A percentile compares a stretch with the other conserved stretches of the same genome.
These are phyloP conservation scores for Okamejei kenojei DNA, from an alignment of 2,797 vertebrate genomes.

Conservation along the genomic window DNA sequence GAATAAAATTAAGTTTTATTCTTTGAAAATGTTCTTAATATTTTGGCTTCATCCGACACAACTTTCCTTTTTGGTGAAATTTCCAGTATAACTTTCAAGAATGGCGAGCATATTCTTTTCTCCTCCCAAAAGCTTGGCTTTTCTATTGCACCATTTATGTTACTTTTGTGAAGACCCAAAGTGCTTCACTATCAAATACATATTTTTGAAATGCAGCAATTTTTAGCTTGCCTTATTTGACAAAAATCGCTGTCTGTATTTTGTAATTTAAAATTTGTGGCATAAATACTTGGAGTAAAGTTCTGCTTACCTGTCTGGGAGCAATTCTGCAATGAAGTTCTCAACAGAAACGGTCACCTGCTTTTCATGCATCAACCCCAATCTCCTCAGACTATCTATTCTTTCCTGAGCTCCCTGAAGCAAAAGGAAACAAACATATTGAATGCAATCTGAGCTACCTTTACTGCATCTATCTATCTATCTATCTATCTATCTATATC, in stretches of 20 bases:
- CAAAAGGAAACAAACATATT: constrained; percentile 39
- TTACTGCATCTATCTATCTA: no score
- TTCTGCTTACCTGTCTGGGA: constrained; percentile 82
- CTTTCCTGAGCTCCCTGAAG: constrained; percentile 87
- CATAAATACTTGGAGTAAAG: not conserved
- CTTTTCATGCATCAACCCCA: constrained; percentile 83
- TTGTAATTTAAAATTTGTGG: not conserved
- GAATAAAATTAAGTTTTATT: not conserved
- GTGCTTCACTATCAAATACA: no score
- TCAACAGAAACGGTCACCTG: constrained; percentile 87
- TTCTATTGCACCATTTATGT: no score
- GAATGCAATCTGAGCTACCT: not conserved
- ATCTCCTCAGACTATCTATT: constrained; percentile 77
- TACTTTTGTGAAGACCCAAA: no score
- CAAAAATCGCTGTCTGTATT: not conserved
- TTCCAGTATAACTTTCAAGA: not conserved
- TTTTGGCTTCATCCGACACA: not conserved
- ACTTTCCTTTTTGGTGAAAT: not conserved
- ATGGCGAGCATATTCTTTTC: not conserved
- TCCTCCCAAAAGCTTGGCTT: no score
- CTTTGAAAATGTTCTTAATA: not conserved
- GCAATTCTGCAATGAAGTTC: constrained; percentile 88
- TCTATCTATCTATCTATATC: no score
- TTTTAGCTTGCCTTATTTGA: not conserved
- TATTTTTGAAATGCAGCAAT: no score